phyloP scores from a whole-genome alignment of 2,113 vertebrate species.

The Pao palembangensis region DNA sequence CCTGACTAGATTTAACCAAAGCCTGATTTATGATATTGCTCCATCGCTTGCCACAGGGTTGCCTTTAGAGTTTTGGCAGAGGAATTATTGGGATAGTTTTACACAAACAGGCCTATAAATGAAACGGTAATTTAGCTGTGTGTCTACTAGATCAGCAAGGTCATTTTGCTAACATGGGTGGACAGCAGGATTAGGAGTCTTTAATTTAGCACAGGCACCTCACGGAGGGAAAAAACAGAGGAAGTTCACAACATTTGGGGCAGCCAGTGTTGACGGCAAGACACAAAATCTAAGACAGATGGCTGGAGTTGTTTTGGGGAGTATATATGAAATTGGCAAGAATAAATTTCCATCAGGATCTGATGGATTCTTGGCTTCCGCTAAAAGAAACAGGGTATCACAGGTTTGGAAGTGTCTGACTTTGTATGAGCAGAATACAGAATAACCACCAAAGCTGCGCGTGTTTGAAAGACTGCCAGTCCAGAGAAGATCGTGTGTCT shows the following conservation, averaged over 20 bases:
- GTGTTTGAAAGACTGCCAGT: background rate
- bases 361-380: no score
- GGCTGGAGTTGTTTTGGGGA: background rate
- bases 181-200: slow-evolving; percentile 2
- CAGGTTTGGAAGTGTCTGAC: background rate
- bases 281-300: slow-evolving; percentile 7
- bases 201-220: slow-evolving; percentile 1
- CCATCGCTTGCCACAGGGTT: no score
- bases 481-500: no score
- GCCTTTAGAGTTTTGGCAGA: no score
- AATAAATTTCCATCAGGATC: slow-evolving; percentile 12
- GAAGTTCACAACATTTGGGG: slow-evolving; percentile 14
- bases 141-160: no score
- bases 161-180: background rate
- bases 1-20: no score
- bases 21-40: no score
- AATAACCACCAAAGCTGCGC: no score
- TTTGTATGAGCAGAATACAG: background rate
- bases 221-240: background rate
- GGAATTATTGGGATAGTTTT: no score
- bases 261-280: slow-evolving; percentile 4
- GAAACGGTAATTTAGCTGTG: no score
- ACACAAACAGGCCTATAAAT: no score
- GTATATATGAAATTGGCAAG: slow-evolving; percentile 5
- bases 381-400: no score